Evolutionary conservation across 2,888 invertebrate genomes (phyloP).

Genomic region (Pyralis farinalis): DNA sequence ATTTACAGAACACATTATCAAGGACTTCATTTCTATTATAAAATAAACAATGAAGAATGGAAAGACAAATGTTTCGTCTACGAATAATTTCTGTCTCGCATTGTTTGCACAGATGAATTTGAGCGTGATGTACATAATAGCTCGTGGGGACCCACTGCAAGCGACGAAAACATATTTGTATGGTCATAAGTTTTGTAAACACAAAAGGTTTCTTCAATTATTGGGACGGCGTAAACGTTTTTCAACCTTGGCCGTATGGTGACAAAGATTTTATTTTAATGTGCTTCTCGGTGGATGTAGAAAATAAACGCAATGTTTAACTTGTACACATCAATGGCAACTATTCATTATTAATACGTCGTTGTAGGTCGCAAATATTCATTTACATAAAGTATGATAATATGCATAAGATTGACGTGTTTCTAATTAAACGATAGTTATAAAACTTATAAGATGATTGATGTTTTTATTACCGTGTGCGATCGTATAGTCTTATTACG

Average conservation of each 20-base stretch:
- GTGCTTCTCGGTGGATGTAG: no score
- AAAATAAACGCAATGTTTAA: no score
- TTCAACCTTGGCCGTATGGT: no score
- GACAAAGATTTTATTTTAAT: no score
- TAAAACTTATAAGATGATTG: no score
- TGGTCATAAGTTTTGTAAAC: constrained; percentile 6
- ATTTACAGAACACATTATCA: constrained; percentile 14
- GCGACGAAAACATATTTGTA: constrained; percentile 8
- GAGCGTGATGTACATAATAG: constrained; percentile 19
- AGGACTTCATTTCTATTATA: constrained; percentile 14
- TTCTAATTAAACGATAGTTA: no score
- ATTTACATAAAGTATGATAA: background rate
- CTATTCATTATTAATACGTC: background rate
- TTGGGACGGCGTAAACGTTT: no score
- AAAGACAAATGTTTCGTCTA: constrained; percentile 10
- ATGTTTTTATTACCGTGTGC: no score
- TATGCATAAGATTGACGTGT: no score
- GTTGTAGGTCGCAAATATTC: background rate
- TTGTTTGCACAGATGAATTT: constrained; percentile 41
- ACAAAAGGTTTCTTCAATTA: background rate
- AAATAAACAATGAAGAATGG: constrained; percentile 10
- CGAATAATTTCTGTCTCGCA: constrained; percentile 10
- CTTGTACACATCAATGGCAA: background rate
- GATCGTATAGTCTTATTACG: no score
- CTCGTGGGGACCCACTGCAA: constrained; percentile 7